A percentile compares a stretch with the other conserved stretches of the same genome.
phyloP scores from a whole-genome alignment of 2,797 vertebrate genomes.

The Pangasius sanitwongsei region DNA sequence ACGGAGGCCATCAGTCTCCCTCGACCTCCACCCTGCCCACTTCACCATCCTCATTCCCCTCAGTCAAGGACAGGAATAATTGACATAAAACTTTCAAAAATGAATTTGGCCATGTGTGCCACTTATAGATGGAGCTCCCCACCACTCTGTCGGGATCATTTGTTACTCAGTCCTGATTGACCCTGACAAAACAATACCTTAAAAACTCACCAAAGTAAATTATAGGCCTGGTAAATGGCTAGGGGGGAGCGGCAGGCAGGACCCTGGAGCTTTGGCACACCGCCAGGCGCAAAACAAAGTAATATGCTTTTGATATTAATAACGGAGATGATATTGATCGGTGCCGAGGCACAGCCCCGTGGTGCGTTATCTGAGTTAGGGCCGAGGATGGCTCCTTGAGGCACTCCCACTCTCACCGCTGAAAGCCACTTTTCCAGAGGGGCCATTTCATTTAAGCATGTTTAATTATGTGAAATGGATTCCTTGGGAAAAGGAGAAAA shows the following conservation, averaged over 20 bases:
- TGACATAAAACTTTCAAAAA: slow-evolving; percentile 96
- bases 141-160: slow-evolving; percentile 87
- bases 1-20: slow-evolving; percentile 51
- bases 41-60: slow-evolving; percentile 68
- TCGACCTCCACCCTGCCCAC: slow-evolving; percentile 59
- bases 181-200: slow-evolving; percentile 99
- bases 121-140: slow-evolving; percentile 79
- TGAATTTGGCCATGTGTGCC: slow-evolving; percentile 88
- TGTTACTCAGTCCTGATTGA: slow-evolving; percentile 98
- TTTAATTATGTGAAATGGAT: slow-evolving; percentile 98
- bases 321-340: slow-evolving; percentile 98
- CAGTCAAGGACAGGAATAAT: slow-evolving; percentile 97
- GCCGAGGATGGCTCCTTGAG: slow-evolving; percentile 82
- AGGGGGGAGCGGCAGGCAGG: slow-evolving; percentile 64
- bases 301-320: slow-evolving; percentile 99
- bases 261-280: slow-evolving; percentile 77
- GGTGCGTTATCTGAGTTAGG: slow-evolving; percentile 59
- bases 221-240: slow-evolving; percentile 94
- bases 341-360: slow-evolving; percentile 71
- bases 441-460: slow-evolving; percentile 93
- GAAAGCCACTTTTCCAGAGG: slow-evolving; percentile 92
- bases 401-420: slow-evolving; percentile 84
- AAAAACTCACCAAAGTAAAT: slow-evolving; percentile 99
- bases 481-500: slow-evolving; percentile 75
- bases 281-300: slow-evolving; percentile 96